A percentile compares a stretch with the other conserved stretches of the same genome.
Evolutionary conservation across 2,797 vertebrate species (phyloP).

Genomic region (Telmatherina bonti): DNA sequence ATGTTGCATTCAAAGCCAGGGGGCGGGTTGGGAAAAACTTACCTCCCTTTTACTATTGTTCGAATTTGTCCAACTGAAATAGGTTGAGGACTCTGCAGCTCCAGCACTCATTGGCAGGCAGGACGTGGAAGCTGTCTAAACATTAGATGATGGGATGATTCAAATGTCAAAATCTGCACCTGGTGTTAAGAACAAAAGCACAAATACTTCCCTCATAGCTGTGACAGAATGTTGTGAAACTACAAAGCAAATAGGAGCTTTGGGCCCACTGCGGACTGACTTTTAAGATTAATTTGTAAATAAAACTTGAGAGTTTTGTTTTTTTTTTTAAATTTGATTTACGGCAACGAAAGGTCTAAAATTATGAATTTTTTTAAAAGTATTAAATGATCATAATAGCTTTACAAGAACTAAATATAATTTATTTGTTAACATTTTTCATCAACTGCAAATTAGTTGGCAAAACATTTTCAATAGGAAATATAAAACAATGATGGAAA

Average conservation of each 20-base stretch:
- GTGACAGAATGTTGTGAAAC: not conserved
- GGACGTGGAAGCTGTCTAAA: conserved; percentile 62
- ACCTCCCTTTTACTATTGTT: conserved; percentile 65
- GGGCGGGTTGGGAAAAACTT: conserved; percentile 20
- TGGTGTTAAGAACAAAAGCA: conserved; percentile 33
- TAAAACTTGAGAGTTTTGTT: not conserved
- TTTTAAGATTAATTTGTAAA: conserved; percentile 3
- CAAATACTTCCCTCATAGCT: not conserved
- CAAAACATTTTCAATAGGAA: not conserved
- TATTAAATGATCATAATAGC: not conserved
- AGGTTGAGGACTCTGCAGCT: conserved; percentile 34
- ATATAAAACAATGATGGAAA: not conserved
- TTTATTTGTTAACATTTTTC: not conserved
- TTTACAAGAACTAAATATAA: not conserved
- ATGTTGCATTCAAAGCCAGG: conserved; percentile 52
- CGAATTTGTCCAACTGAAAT: conserved; percentile 41
- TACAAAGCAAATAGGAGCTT: not conserved
- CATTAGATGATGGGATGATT: conserved; percentile 43
- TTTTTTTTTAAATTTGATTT: not conserved
- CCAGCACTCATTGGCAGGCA: conserved; percentile 28
- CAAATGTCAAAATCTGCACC: conserved; percentile 64
- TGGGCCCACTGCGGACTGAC: conserved; percentile 3
- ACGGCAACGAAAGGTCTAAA: not conserved
- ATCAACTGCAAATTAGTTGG: not conserved
- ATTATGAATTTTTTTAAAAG: not conserved